Percentiles rank a stretch among this genome's conserved stretches.
Conservation (phyloP, 2,888 invertebrate genomes). For the Sussaba pulchella region DNA sequence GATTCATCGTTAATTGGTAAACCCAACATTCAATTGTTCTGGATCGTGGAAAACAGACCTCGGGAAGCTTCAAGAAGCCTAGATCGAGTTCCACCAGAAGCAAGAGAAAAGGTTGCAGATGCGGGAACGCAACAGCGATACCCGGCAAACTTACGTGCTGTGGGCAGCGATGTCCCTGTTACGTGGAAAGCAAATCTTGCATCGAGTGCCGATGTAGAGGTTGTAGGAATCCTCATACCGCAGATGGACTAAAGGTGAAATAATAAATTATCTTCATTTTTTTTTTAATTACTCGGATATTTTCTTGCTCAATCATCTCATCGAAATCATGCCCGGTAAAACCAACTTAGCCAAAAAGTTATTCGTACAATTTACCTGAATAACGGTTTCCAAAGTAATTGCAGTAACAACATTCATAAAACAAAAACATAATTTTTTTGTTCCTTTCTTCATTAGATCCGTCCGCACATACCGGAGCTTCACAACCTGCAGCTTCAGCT, state of each 20-base stretch:
- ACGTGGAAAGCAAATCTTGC: constrained; percentile 95
- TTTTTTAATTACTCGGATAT: too few species aligned
- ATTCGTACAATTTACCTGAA: too few species aligned
- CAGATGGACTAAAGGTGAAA: constrained; percentile 92
- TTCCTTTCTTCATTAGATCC: constrained; percentile 85
- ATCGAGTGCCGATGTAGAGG: constrained; percentile 96
- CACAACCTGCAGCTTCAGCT: constrained; percentile 87
- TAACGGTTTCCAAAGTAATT: too few species aligned
- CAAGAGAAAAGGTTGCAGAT: constrained; percentile 92
- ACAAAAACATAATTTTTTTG: background rate
- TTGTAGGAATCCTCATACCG: constrained; percentile 95
- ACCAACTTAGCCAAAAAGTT: too few species aligned
- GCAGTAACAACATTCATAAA: too few species aligned
- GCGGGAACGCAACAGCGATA: constrained; percentile 95
- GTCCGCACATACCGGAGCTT: constrained; percentile 89
- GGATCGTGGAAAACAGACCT: constrained; percentile 73
- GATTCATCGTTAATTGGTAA: background rate
- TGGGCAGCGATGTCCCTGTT: constrained; percentile 97
- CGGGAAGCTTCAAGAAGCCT: constrained; percentile 85
- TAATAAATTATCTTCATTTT: constrained; percentile 18
- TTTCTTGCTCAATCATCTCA: too few species aligned
- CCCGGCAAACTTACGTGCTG: constrained; percentile 97
- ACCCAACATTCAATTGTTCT: constrained; percentile 3
- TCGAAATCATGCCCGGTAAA: too few species aligned
- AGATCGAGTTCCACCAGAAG: constrained; percentile 82